Evolutionary conservation across 2,113 vertebrate species (phyloP).

Genomic region (Paradoxurus hermaphroditus): DNA sequence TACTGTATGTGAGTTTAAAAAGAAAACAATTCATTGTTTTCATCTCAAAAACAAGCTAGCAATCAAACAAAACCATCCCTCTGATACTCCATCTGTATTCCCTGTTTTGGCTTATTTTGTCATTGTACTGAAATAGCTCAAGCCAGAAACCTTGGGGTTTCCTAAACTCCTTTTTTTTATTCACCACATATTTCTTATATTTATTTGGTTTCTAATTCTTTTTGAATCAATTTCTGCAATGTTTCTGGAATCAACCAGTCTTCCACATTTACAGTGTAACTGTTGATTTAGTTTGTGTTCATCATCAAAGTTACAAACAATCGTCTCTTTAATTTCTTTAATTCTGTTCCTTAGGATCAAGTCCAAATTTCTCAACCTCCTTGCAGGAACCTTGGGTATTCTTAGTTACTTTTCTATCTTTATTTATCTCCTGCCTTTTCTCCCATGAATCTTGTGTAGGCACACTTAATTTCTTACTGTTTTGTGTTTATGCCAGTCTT

Average conservation of each 20-base stretch:
- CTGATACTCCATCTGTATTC: background rate
- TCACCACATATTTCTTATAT: background rate
- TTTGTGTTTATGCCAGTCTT: background rate
- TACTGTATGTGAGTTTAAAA: background rate
- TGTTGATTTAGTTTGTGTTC: background rate
- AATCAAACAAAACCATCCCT: background rate
- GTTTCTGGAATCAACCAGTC: background rate
- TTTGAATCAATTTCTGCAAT: background rate
- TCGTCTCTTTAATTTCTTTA: background rate
- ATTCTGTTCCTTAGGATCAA: background rate
- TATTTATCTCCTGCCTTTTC: background rate
- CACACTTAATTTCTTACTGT: background rate
- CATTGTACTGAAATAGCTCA: background rate
- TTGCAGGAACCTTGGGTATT: background rate
- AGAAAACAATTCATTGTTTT: constrained; percentile 26
- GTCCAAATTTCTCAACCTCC: background rate
- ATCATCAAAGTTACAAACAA: background rate
- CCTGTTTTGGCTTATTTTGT: background rate
- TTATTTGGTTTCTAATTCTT: background rate
- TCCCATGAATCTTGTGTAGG: background rate
- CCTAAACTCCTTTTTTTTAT: background rate
- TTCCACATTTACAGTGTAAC: background rate
- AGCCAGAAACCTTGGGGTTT: background rate
- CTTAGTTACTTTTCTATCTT: background rate
- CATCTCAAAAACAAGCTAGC: background rate